Percentiles rank a stretch among this genome's conserved stretches.
phyloP scores from a whole-genome alignment of 1,140 invertebrate species.

The Melitaea cinxia region DNA sequence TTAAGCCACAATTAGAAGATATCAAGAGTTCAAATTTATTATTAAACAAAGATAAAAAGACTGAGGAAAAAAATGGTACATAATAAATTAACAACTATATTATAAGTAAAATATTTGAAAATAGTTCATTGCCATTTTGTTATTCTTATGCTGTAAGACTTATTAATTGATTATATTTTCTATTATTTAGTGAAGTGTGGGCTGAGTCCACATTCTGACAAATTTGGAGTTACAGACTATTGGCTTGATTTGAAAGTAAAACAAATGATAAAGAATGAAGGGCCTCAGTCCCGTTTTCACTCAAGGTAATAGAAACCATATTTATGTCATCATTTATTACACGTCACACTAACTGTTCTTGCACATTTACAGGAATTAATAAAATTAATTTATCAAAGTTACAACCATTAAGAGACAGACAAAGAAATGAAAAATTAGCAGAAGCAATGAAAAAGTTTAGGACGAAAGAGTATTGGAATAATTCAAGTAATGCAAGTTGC shows the following conservation, averaged over 20 bases:
- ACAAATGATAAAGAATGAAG: conserved; percentile 19
- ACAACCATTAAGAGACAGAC: conserved; percentile 42
- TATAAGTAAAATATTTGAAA: conserved; percentile 4
- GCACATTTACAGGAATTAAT: conserved; percentile 14
- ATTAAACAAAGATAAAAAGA: conserved; percentile 49
- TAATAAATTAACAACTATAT: not conserved
- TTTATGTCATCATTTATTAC: conserved; percentile 4
- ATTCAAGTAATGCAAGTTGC: conserved; percentile 51
- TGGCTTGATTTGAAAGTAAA: conserved; percentile 34
- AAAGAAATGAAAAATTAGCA: conserved; percentile 47
- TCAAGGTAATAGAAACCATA: conserved; percentile 46
- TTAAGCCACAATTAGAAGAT: conserved; percentile 64
- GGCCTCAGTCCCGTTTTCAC: conserved; percentile 45
- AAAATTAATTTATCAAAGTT: conserved; percentile 34
- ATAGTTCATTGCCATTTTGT: too few relatives aligned
- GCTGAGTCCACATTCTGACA: conserved; percentile 44
- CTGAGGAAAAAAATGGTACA: conserved; percentile 33
- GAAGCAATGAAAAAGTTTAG: conserved; percentile 57
- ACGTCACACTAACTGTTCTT: not conserved
- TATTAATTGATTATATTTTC: conserved; percentile 28
- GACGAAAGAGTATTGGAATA: conserved; percentile 58
- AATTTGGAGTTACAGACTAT: conserved; percentile 45
- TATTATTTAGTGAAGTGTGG: conserved; percentile 55
- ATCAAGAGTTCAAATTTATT: conserved; percentile 65
- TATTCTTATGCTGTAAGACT: not conserved